Base-by-base conservation (phyloP, 2,113 vertebrate genomes). In the Limnothrissa miodon region DNA sequence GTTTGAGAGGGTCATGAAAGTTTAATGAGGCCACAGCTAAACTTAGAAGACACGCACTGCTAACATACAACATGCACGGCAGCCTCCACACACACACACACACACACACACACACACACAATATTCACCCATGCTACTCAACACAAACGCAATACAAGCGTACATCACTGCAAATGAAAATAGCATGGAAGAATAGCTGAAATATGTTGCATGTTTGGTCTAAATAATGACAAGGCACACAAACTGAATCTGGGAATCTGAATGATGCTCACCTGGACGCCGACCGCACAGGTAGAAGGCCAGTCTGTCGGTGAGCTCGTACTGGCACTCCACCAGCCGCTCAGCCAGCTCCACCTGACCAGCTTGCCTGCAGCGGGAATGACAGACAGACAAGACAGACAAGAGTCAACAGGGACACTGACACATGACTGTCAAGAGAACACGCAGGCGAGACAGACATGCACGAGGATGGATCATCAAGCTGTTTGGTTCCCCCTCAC, bases 221-320 rank as follows among this genome's bases (percentile, higher is more conserved):
- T 74, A 33, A 48, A 74, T 5, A 2, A 4, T 74, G 66, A 39
- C 13, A 2, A 36, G 33, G 33, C 29, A 74, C 11, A 4, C n/a
- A n/a, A n/a, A n/a, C n/a, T n/a, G 19, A 4, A 33, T 36, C 66
- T 74, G 10, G 29, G 36, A 11, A 13, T 74, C 66, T 10, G 25
- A 1, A 29, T 33, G 66, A 29, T 13, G 87, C 93, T 95, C 90
- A 99, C 98, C 98, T 48, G 98, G 98, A 84, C 98, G 97, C 46
- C 98, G 95, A 48, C 98, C 98, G 82, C 98, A 99, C 82, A 99
- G 95, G 94, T 99, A 99, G 89, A 99, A 99, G 59, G 98, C 98
- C 88, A 99, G 91, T 51, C 97, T 94, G 95, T 99, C 98, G 0
- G 98, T 99, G 90, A 99, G 95, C 91, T 99, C 98, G 1, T 99